Evolutionary conservation across 2,113 vertebrate species (phyloP).

Genomic region (Pelecanoides urinatrix): DNA sequence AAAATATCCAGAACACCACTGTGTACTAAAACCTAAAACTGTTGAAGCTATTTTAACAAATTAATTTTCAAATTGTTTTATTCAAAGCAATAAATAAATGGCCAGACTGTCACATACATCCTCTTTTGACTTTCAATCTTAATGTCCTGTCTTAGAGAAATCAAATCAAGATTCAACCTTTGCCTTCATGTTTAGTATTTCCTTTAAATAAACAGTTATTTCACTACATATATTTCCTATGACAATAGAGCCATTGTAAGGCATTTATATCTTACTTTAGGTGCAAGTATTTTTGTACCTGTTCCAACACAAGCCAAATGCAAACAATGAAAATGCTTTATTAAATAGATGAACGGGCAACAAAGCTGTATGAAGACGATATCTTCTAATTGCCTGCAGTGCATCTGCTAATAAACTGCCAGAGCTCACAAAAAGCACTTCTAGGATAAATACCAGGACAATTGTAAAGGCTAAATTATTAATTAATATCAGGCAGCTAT

Average conservation of each 20-base stretch:
- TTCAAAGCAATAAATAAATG: background rate
- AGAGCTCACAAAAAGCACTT: background rate
- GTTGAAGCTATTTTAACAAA: background rate
- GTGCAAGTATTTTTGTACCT: background rate
- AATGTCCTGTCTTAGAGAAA: background rate
- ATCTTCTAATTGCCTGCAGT: slow-evolving; percentile 36
- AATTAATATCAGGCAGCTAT: slow-evolving; percentile 54
- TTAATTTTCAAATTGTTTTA: background rate
- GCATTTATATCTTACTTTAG: background rate
- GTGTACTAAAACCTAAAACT: background rate
- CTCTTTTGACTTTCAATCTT: background rate
- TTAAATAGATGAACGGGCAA: background rate
- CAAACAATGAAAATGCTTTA: slow-evolving; percentile 22
- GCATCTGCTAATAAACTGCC: slow-evolving; percentile 47
- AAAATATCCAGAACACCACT: background rate
- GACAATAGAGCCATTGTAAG: background rate
- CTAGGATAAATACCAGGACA: slow-evolving; percentile 42
- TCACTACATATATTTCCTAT: background rate
- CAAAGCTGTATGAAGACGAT: background rate
- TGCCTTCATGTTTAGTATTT: background rate
- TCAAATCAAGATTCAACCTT: background rate
- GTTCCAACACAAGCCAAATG: background rate
- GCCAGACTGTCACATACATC: background rate
- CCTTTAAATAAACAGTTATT: background rate
- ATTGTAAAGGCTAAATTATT: slow-evolving; percentile 61